Evolutionary conservation across 2,113 vertebrate species (phyloP), one percentile per base, ranked within the genome.

Genomic region (Corythoichthys intestinalis): DNA sequence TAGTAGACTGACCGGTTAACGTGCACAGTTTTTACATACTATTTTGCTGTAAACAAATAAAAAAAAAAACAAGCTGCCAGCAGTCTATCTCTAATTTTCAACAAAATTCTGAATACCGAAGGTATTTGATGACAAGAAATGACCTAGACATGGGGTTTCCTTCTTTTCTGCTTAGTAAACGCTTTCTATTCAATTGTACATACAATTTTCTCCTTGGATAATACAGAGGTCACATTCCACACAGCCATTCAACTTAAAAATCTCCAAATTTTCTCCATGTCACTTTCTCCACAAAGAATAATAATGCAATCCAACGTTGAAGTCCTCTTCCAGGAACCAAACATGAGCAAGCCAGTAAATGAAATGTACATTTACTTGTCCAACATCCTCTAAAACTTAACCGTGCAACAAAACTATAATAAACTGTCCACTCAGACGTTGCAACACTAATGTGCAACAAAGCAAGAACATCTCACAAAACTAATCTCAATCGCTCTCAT

Each of bases 401-500:
- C 47, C 52, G 8, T 54, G 20, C 71, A 47, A 53, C 48, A 66
- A 52, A 52, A 2, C 34, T 66, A 66, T 14, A 66, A 76, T 37
- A 54, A 65, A 65, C 75, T 72, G 59, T 65, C 64, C 62, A 49
- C 14, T 38, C 54, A 47, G 58, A 66, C 62, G 49, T 64, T 74
- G 67, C 34, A 37, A 41, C 70, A 69, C 59, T 71, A 73, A 54
- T 52, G 66, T 59, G 70, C 74, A 81, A 66, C 67, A 76, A 68
- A 85, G 84, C 81, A 71, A 69, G 71, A 46, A 65, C 44, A 81
- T 77, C 60, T 66, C 74, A 72, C 73, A 59, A 66, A 67, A 54
- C 78, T 84, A 86, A 87, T 87, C 83, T 79, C 80, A 46, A 73
- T 65, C 72, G 72, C 68, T 44, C 76, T 68, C 83, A 76, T 73